Conservation (phyloP, 2,888 invertebrate species). For the Sympetrum striolatum region DNA sequence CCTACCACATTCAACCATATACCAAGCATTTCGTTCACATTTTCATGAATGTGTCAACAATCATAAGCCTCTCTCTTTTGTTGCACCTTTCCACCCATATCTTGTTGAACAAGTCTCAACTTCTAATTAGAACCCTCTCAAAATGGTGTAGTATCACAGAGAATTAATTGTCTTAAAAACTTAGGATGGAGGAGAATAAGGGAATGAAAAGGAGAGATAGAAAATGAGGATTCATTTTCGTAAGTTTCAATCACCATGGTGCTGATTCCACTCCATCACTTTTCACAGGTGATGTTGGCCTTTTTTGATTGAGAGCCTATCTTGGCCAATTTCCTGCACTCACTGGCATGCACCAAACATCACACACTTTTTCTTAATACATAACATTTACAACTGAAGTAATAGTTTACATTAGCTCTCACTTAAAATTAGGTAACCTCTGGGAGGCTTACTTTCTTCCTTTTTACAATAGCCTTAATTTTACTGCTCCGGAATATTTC, state of each 20-base stretch:
- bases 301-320: background rate
- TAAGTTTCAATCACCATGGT: slow-evolving; percentile 20
- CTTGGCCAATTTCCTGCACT: background rate
- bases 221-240: slow-evolving; percentile 9
- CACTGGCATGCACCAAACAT: slow-evolving; percentile 21
- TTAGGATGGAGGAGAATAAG: slow-evolving; percentile 38
- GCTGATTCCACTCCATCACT: background rate
- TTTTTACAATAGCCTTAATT: slow-evolving; percentile 4
- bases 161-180: slow-evolving; percentile 47
- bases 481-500: slow-evolving; percentile 20
- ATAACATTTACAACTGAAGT: slow-evolving; percentile 13
- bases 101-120: slow-evolving; percentile 42
- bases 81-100: slow-evolving; percentile 19
- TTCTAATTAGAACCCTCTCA: slow-evolving; percentile 34
- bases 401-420: background rate
- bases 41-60: slow-evolving; percentile 17
- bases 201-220: slow-evolving; percentile 37
- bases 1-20: slow-evolving; percentile 39
- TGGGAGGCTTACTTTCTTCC: background rate
- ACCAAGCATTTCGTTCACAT: slow-evolving; percentile 26
- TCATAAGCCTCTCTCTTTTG: slow-evolving; percentile 32
- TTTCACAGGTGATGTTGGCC: slow-evolving; percentile 4
- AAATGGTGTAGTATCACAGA: slow-evolving; percentile 51
- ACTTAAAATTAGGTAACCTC: slow-evolving; percentile 3
- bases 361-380: background rate